Conservation (phyloP, 53 echinoderm and acorn worm species). For the Arbacia lixula region DNA sequence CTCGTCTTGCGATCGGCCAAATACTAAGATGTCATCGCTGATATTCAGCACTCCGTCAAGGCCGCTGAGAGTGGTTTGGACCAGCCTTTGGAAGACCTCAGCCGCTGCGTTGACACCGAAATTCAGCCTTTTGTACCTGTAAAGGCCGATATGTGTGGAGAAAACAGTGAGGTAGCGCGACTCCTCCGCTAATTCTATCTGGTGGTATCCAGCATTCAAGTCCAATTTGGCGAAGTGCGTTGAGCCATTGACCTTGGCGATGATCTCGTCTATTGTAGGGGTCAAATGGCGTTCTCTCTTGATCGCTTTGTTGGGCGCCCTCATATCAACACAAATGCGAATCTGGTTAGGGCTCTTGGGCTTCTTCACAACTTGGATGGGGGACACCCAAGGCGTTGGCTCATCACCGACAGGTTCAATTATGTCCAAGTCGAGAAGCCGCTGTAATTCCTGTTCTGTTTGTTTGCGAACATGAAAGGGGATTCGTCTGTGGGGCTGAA, state of each 20-base stretch:
- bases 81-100: constrained; percentile 68
- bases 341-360: constrained; percentile 38
- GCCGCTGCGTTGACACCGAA: constrained; percentile 78
- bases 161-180: constrained; percentile 69
- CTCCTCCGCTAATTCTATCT: constrained; percentile 52
- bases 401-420: constrained; percentile 67
- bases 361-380: constrained; percentile 67
- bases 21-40: no score
- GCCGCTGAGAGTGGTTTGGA: constrained; percentile 56
- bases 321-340: constrained; percentile 57
- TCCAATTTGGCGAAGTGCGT: constrained; percentile 59
- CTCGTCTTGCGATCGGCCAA: no score
- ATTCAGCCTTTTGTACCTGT: constrained; percentile 61
- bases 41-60: constrained; percentile 65
- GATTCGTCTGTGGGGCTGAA: constrained; percentile 66
- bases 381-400: constrained; percentile 71
- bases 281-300: constrained; percentile 68
- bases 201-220: constrained; percentile 64
- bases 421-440: constrained; percentile 60
- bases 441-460: constrained; percentile 52
- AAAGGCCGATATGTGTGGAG: constrained; percentile 72
- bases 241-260: constrained; percentile 62
- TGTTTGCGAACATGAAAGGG: constrained; percentile 74
- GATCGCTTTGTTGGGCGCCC: constrained; percentile 57
- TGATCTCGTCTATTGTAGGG: constrained; percentile 64